Evolutionary conservation across 2,797 vertebrate genomes (phyloP).

Genomic region (Pagetopsis macropterus): DNA sequence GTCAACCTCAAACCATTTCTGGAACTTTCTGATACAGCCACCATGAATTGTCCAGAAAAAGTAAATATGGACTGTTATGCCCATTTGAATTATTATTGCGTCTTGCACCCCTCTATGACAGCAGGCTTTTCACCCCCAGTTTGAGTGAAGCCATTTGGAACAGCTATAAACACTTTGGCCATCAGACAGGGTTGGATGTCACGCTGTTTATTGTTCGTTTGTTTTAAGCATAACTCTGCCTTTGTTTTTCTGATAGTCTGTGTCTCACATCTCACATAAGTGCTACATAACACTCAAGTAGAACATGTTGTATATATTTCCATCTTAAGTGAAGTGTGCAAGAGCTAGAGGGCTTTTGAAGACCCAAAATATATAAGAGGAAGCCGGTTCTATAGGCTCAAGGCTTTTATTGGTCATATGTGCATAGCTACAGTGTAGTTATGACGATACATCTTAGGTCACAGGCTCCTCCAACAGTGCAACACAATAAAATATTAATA

Average conservation of each 20-base stretch:
- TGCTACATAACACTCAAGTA: slow-evolving; percentile 13
- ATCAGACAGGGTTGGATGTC: neutral
- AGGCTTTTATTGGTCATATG: too few relatives aligned
- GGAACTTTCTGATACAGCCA: neutral
- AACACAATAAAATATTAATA: too few relatives aligned
- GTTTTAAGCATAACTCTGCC: neutral
- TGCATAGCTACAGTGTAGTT: too few relatives aligned
- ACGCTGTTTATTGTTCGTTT: neutral
- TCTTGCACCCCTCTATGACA: neutral
- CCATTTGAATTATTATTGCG: neutral
- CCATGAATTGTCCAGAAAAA: neutral
- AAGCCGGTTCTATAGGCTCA: too few relatives aligned
- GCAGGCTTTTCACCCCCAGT: neutral
- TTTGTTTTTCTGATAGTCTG: neutral
- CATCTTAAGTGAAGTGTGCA: neutral
- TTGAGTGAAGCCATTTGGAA: neutral
- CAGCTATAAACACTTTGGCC: slow-evolving; percentile 5
- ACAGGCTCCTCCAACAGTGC: too few relatives aligned
- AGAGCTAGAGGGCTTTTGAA: neutral
- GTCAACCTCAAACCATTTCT: neutral
- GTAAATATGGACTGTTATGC: neutral
- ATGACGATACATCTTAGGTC: too few relatives aligned
- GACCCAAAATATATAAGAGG: too few relatives aligned
- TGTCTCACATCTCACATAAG: neutral
- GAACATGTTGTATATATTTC: neutral